A percentile compares a stretch with the other conserved stretches of the same genome.
Evolutionary conservation across 2,113 vertebrate genomes (phyloP).

Genomic region (Melierax canorus): DNA sequence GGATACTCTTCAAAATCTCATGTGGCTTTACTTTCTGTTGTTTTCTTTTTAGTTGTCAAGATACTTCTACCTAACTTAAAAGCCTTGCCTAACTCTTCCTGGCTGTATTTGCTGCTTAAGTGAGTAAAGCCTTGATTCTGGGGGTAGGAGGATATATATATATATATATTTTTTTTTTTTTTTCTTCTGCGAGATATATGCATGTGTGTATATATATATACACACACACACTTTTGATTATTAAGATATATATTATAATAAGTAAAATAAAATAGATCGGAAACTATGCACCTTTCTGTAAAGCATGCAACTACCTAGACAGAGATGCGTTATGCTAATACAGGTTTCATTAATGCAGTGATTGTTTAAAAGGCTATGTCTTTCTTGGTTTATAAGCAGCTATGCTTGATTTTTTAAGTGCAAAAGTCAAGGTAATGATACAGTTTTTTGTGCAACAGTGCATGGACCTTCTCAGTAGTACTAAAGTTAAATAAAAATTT

Average conservation of each 20-base stretch:
- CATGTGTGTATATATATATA: too few species aligned
- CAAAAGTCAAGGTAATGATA: background rate
- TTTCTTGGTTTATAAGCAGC: background rate
- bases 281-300: background rate
- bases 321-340: background rate
- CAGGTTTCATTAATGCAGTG: background rate
- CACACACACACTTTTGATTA: background rate
- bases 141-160: background rate
- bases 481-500: background rate
- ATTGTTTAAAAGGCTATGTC: background rate
- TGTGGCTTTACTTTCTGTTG: background rate
- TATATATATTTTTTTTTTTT: background rate
- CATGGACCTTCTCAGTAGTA: background rate
- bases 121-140: background rate
- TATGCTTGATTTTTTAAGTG: background rate
- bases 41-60: background rate
- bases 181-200: background rate
- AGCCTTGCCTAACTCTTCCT: background rate
- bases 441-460: background rate
- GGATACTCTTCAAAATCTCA: background rate
- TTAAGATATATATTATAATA: background rate
- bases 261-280: background rate
- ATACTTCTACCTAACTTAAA: background rate
- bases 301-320: background rate
- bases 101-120: background rate